These are phyloP conservation scores for Whitmania pigra DNA, from an alignment of 1,140 invertebrate species.

Conservation along the genomic window DNA sequence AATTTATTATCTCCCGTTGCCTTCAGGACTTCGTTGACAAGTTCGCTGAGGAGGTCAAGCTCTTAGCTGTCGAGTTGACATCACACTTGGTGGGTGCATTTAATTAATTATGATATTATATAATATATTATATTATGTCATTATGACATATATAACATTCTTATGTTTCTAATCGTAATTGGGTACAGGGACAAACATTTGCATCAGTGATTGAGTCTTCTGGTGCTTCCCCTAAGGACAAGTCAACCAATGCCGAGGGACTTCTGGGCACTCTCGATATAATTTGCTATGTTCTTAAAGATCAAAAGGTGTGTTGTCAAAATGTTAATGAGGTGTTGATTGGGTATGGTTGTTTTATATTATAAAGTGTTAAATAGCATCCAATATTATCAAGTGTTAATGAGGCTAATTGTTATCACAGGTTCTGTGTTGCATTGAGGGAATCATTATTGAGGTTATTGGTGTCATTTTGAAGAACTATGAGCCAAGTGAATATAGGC, in stretches of 20 bases:
- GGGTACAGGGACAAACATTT: slow-evolving; percentile 66
- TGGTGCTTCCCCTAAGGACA: slow-evolving; percentile 67
- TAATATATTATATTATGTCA: no score
- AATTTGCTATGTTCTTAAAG: slow-evolving; percentile 81
- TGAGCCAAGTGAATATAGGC: slow-evolving; percentile 54
- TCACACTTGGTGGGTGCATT: slow-evolving; percentile 58
- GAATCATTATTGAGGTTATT: slow-evolving; percentile 80
- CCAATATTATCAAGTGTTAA: no score
- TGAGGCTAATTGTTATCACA: slow-evolving; percentile 37
- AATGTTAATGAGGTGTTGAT: not conserved
- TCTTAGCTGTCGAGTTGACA: slow-evolving; percentile 87
- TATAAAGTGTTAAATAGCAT: not conserved
- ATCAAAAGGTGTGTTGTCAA: slow-evolving; percentile 48
- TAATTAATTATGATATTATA: not conserved
- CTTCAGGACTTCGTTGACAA: slow-evolving; percentile 88
- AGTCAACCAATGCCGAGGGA: slow-evolving; percentile 91
- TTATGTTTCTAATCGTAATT: not conserved
- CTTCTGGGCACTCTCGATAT: slow-evolving; percentile 91
- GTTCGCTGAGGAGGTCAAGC: slow-evolving; percentile 76
- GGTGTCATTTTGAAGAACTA: slow-evolving; percentile 71
- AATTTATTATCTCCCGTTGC: slow-evolving; percentile 87
- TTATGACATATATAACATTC: no score
- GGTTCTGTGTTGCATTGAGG: slow-evolving; percentile 77
- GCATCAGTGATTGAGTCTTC: slow-evolving; percentile 57
- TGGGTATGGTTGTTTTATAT: not conserved